Evolutionary conservation across 1,140 invertebrate species (phyloP), one percentile per base, ranked within the genome.

Genomic region (Ladona fulva): DNA sequence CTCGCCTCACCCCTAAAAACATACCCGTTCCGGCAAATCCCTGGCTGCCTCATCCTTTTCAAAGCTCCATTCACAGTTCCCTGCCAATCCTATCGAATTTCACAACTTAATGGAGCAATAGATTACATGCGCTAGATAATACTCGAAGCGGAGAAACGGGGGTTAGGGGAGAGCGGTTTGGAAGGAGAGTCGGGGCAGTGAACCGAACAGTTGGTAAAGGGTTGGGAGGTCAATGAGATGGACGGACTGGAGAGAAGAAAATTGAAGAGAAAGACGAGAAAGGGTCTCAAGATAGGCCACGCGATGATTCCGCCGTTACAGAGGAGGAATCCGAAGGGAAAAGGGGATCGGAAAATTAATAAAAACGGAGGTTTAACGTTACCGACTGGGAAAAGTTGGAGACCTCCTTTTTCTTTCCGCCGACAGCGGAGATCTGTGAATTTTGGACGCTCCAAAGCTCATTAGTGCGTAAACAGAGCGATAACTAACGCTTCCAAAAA

Each of bases 61-160:
- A 66, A 66, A 66, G 52, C 52, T 22, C 52, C 52, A 66, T 66
- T 66, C 52, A 66, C 52, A 66, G 52, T 66, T 66, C 52, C 52
- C 52, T 66, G 52, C 52, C 52, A 66, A 66, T 66, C 52, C 52
- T 66, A 66, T 66, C 52, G 52, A 66, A 66, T 66, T 66, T 66
- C 52, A 66, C 52, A 66, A 66, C 52, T 66, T 66, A 66, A 66
- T 66, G 52, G 52, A 66, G 52, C 52, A 66, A 66, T 66, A 66
- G 52, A 66, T 66, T 66, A 66, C 52, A 66, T 66, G 52, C 52
- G 52, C 52, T 66, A 66, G 52, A 66, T 66, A 66, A 66, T 66
- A 66, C 52, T 66, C 52, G 14, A 22, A 66, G 52, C 52, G 52
- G n/a, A 66, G 44, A 52, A 19, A 19, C 44, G 44, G 44, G 19